A percentile compares a stretch with the other conserved stretches of the same genome.
These are phyloP conservation scores for Bombyx mori DNA, from an alignment of 1,140 invertebrate genomes.

Conservation along the genomic window DNA sequence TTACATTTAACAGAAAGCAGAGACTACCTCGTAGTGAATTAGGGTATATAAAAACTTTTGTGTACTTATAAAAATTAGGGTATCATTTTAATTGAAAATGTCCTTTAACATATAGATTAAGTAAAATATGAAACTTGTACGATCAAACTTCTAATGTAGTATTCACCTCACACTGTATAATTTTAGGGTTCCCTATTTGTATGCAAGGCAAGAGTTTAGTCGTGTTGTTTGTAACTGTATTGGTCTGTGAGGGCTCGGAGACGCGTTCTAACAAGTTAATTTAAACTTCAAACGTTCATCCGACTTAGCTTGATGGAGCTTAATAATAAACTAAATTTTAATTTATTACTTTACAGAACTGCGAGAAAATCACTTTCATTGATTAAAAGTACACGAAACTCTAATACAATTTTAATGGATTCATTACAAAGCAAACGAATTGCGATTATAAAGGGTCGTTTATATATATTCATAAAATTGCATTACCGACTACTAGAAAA, in stretches of 20 bases:
- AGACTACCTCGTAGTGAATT: no score
- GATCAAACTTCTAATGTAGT: neutral
- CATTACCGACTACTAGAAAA: neutral
- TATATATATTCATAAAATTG: no score
- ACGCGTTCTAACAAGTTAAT: constrained; percentile 47
- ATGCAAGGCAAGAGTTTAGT: constrained; percentile 35
- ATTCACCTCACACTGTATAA: constrained; percentile 22
- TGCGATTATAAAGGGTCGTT: neutral
- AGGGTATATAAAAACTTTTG: no score
- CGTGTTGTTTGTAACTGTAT: constrained; percentile 43
- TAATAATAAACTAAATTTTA: constrained; percentile 42
- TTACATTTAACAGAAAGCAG: no score
- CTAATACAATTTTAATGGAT: constrained; percentile 1
- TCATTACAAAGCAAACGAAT: constrained; percentile 2
- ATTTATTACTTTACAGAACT: constrained; percentile 17
- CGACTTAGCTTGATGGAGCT: constrained; percentile 43
- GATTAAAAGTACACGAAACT: constrained; percentile 1
- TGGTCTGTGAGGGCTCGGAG: constrained; percentile 24
- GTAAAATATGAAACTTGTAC: neutral
- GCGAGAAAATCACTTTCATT: no score
- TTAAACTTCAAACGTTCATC: constrained; percentile 55
- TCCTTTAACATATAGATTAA: neutral
- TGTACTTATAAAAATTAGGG: no score
- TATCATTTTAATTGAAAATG: neutral
- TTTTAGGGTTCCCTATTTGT: constrained; percentile 39